Base-by-base conservation (phyloP, 1,140 invertebrate genomes). In the Ceratoteleas bidentatus region DNA sequence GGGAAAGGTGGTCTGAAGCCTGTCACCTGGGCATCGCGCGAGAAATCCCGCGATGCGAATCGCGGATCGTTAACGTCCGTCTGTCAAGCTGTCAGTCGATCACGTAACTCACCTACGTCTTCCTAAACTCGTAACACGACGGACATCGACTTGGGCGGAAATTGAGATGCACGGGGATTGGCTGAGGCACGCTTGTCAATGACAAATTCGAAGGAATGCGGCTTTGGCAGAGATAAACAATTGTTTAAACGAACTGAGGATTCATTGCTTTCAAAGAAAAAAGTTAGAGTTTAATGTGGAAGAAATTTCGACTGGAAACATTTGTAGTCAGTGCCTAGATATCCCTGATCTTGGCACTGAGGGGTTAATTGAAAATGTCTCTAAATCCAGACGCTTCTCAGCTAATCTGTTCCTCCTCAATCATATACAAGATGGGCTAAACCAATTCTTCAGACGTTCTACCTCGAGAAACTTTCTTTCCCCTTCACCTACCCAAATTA, bases 41-140 rank as follows among this genome's bases (percentile, higher is more conserved):
- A 81, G 84, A 85, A 84, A 81, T 81, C 74, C 70, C 83, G 83
- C 70, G 80, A 84, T 84, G 83, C 65, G 75, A 83, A 84, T 81
- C 77, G 66, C 73, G 68, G 52, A 85, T 84, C 61, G 75, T 82
- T 83, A 86, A 85, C 69, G 82, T 78, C 74, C 45, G 74, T 79
- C 84, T 84, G 79, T 84, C 79, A 84, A 84, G 66, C 72, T 76
- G 83, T 81, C 79, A 79, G 32, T 76, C 61, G 79, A 77, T 78
- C 83, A 81, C 74, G 79, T 80, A 73, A 64, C 68, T 84, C 82
- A 81, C 79, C 79, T 82, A 84, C 75, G 75, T 84, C 83, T 82
- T 84, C 75, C 79, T 84, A 81, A 85, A 85, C 75, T 64, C 47
- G 77, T 56, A 68, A 76, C 64, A 68, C 62, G 66, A 76, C 53